Evolutionary conservation across 2,797 vertebrate genomes (phyloP), one percentile per base, ranked within the genome.

Genomic region (Ispidina picta): DNA sequence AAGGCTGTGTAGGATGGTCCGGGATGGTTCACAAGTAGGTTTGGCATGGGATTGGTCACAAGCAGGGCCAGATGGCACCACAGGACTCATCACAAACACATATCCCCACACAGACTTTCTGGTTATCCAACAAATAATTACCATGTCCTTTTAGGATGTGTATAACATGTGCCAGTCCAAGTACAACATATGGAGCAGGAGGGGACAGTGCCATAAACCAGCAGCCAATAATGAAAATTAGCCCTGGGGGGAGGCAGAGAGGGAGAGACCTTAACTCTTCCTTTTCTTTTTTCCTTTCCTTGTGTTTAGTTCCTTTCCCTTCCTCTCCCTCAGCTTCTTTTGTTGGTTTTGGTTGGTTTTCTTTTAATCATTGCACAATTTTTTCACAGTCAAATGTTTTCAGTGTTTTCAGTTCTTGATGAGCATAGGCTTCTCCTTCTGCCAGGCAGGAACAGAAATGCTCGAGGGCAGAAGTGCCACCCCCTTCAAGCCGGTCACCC

Each of bases 171-270:
- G 72, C 64, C 86, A 94, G 77, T 23, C 46, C 80, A 90, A 48
- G 86, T 88, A 83, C 62, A 91, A 37, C 28, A 64, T 44, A 64
- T 41, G 68, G 69, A 90, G 35, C 68, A 88, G 65, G 75, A 93
- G 48, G 46, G 33, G 22, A 77, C 3, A 2, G 55, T 76, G 68
- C 69, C 35, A 51, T 84, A 49, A 86, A 84, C 18, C 58, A 82
- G 54, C 29, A 92, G 35, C 62, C 56, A 89, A 31, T 86, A 92
- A 88, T 25, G 59, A 88, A 74, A 92, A 91, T 55, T 71, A 93
- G 56, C 56, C 71, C 28, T 12, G 54, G 15, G 14, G n/a, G 41
- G 18, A 43, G 22, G 35, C 12, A 71, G 15, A 5, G 31, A 78
- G 8, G 25, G 22, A 39, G 12, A 80, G 22, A 60, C 14, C 13